Base-by-base conservation (phyloP, 92 coral and sea anemone genomes). In the Desmophyllum pertusum region DNA sequence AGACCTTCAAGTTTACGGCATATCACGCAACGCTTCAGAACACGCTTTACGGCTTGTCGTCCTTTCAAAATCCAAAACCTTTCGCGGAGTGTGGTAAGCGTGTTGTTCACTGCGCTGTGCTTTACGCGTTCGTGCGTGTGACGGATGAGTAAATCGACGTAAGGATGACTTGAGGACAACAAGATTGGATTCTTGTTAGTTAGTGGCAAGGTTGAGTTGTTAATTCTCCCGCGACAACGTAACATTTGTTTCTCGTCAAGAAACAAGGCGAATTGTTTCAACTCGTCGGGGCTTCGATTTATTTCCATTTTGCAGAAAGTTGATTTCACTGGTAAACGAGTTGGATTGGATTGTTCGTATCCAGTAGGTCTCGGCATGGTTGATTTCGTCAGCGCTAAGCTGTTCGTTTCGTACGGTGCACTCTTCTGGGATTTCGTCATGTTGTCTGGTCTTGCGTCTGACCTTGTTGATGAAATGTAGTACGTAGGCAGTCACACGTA, bases 321-420 rank as follows among this genome's bases (percentile, higher is more conserved):
- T 37, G 70, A 92, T 73, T 62, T 92, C 93, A 5, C 30, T 43
- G 29, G 73, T 70, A 36, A 89, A 89, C 41, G 83, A 72, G 21
- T 59, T 50, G 73, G 79, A 50, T 72, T 92, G 96, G 40, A 92
- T 78, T 50, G 91, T 51, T 79, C 76, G 76, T 25, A 87, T 81
- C 96, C 93, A 92, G 30, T 83, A 76, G 15, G 35, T 13, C 59
- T 93, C 92, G 10, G 93, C 93, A 67, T 64, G 51, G 55, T 70
- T 53, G 46, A 87, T 80, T 57, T 87, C 91, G 5, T 55, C 42
- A n/a, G 89, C 81, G 18, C 81, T 85, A 45, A 88, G 42, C 55
- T 65, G 7, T 15, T 57, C 64, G 18, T 21, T 23, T 57, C n/a
- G 45, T 19, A 10, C 48, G 37, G 9, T 40, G 7, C 19, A 45